Evolutionary conservation across 1,140 invertebrate species (phyloP).

Genomic region (Nylanderia fulva): DNA sequence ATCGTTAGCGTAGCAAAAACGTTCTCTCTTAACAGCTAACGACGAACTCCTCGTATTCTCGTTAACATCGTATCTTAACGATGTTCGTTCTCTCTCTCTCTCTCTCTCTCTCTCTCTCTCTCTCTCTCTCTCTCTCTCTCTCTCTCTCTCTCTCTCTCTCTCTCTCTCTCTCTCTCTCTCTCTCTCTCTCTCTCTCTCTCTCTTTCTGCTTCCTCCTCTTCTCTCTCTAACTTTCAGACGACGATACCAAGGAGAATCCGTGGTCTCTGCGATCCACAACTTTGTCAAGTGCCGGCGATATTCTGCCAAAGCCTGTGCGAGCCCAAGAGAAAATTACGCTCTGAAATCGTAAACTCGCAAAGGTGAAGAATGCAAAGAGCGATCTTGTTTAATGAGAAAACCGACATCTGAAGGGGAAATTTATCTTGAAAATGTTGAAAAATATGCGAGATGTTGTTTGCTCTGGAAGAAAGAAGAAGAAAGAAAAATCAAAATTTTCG

Average conservation of each 20-base stretch:
- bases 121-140: no score
- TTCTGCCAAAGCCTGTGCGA: not conserved
- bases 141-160: not conserved
- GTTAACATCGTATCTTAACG: conserved; percentile 51
- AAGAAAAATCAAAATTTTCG: not conserved
- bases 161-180: not conserved
- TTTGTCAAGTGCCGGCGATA: conserved; percentile 24
- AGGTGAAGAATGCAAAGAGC: not conserved
- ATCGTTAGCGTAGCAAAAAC: conserved; percentile 49
- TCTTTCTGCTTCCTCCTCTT: no score
- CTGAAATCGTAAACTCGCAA: not conserved
- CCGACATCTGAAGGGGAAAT: not conserved
- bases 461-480: not conserved
- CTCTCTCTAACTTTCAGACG: conserved; percentile 5
- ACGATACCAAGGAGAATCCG: conserved; percentile 8
- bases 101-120: no score
- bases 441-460: not conserved
- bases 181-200: no score
- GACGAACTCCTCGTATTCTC: conserved; percentile 40
- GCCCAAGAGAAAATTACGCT: conserved; percentile 12
- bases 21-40: conserved; percentile 13
- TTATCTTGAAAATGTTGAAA: not conserved
- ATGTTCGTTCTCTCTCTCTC: not conserved
- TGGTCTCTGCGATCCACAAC: not conserved
- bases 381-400: conserved; percentile 4